A percentile compares a stretch with the other conserved stretches of the same genome.
phyloP scores from a whole-genome alignment of 1,140 invertebrate species.

The Diplogasteroides magnus region DNA sequence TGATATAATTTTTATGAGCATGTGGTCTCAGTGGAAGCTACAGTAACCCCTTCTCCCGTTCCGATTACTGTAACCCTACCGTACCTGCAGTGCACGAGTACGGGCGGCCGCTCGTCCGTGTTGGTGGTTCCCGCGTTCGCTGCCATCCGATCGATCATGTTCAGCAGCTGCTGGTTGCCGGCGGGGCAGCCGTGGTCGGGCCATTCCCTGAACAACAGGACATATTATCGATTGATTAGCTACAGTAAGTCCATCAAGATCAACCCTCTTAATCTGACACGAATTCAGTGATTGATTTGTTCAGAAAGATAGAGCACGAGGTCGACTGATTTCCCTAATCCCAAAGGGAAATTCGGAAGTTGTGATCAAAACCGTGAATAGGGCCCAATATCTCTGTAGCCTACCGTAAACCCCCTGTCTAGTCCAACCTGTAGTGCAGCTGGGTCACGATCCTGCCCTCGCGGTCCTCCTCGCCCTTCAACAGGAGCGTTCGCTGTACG shows the following conservation, averaged over 20 bases:
- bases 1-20: too few species aligned
- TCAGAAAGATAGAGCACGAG: too few species aligned
- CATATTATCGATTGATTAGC: too few species aligned
- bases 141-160: neutral
- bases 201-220: neutral
- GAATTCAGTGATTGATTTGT: too few species aligned
- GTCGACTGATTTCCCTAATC: too few species aligned
- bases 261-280: too few species aligned
- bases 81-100: neutral
- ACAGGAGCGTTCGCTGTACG: slow-evolving; percentile 8
- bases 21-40: too few species aligned
- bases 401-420: too few species aligned
- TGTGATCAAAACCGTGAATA: too few species aligned
- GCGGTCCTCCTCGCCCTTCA: slow-evolving; percentile 6
- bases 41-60: neutral
- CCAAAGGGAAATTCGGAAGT: too few species aligned
- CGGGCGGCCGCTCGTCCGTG: neutral
- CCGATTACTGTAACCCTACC: neutral
- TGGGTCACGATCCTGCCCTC: slow-evolving; percentile 18
- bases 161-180: neutral
- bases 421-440: slow-evolving; percentile 29
- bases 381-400: too few species aligned
- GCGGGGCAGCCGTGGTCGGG: neutral
- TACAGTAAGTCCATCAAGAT: too few species aligned
- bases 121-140: neutral